These are phyloP conservation scores for Gorsachius goisagi DNA, from an alignment of 2,113 vertebrate genomes.

Conservation along the genomic window DNA sequence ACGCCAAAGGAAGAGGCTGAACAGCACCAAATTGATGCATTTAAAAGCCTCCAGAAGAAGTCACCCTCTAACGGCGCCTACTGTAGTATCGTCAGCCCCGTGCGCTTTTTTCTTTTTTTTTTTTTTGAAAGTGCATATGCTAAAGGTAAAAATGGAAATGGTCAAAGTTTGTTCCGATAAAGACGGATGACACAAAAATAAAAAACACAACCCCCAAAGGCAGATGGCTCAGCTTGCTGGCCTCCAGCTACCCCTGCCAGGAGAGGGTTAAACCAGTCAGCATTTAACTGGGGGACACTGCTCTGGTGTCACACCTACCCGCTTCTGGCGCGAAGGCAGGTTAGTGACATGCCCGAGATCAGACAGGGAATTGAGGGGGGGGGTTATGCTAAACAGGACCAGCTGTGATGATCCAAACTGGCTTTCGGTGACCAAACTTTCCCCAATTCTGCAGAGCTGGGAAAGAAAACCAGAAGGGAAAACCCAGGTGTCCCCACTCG, in stretches of 20 bases:
- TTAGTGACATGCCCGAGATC: not conserved
- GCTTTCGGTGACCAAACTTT: not conserved
- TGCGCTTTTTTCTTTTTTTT: not conserved
- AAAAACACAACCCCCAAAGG: not conserved
- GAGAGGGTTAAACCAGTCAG: conserved; percentile 7
- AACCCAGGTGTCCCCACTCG: not conserved
- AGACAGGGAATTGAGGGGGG: not conserved
- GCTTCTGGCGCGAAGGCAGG: not conserved
- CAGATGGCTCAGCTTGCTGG: not conserved
- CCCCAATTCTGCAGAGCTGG: not conserved
- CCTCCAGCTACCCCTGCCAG: not conserved
- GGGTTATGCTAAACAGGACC: conserved; percentile 12
- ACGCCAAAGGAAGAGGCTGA: not conserved
- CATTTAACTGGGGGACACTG: not conserved
- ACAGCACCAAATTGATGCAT: not conserved
- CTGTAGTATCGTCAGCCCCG: not conserved
- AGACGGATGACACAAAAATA: not conserved
- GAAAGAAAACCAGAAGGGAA: not conserved
- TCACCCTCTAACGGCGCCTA: not conserved
- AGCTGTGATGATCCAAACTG: not conserved
- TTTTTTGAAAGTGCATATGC: rapidly evolving
- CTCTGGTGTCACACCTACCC: not conserved
- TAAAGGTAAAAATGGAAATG: not conserved
- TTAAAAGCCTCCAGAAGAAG: not conserved
- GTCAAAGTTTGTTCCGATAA: not conserved